Evolutionary conservation across 2,113 vertebrate species (phyloP), one percentile per base, ranked within the genome.

Genomic region (Micronisus gabar): DNA sequence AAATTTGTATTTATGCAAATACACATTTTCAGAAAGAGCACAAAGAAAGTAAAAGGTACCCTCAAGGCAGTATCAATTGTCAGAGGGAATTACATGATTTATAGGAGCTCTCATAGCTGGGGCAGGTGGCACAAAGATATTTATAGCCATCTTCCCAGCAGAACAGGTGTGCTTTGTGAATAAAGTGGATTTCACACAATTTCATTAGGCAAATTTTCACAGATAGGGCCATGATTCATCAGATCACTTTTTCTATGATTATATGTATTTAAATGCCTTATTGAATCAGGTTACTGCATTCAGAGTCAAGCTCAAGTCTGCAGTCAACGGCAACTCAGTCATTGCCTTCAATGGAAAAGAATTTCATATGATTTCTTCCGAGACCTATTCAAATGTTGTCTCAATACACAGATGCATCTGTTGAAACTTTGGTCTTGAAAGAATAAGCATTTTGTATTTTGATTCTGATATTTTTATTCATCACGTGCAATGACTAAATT

Each of bases 111-210:
- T 94, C 81, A 50, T 61, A 93, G 45, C 40, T 83, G 74, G 81
- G 95, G 93, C 95, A 97, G 95, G 84, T 96, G 96, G 93, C 71
- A 96, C 38, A 63, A 50, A 86, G 88, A 81, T 95, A 96, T 97
- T 97, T 97, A 97, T 94, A 97, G 93, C 58, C 41, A 72, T 62
- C 93, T 93, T 52, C 75, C 40, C 65, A 75, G 76, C 41, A 86
- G 91, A 97, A 95, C 95, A 97, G 97, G 95, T 97, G 96, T 91
- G 93, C 81, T 93, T 91, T 65, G 78, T 96, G 94, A 95, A 88
- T 82, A 90, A 96, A 97, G 91, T 85, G 80, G 91, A 96, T 94
- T 97, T 91, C 78, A 93, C 86, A 95, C 93, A 81, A 80, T 95
- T 92, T 93, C 81, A 94, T 95, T 88, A 95, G 59, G 93, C 47